Percentiles rank a stretch among this genome's conserved stretches.
These are phyloP conservation scores for Papilio dardanus DNA, from an alignment of 1,140 invertebrate species.

Conservation along the genomic window DNA sequence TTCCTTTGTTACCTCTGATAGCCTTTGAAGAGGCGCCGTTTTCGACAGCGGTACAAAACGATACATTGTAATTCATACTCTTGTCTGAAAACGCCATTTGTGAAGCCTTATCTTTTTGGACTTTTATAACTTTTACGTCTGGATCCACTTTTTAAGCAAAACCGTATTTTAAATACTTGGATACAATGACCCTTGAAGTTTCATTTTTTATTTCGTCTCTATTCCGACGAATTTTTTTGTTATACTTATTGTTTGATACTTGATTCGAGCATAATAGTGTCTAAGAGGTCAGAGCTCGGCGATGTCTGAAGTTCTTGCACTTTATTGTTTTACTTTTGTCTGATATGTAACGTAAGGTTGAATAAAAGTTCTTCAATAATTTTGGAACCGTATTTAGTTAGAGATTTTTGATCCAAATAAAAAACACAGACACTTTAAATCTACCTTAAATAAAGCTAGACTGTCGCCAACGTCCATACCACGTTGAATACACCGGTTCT, in stretches of 20 bases:
- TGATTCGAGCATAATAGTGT: constrained; percentile 30
- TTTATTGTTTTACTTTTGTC: neutral
- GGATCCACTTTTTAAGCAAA: constrained; percentile 16
- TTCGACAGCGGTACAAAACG: constrained; percentile 33
- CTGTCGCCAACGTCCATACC: constrained; percentile 25
- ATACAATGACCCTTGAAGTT: neutral
- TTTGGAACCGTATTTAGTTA: too few relatives aligned
- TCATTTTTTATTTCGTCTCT: constrained; percentile 27
- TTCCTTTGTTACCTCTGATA: constrained; percentile 26
- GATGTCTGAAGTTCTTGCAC: neutral
- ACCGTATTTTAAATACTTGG: constrained; percentile 30
- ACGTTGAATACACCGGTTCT: constrained; percentile 28
- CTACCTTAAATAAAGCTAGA: too few relatives aligned
- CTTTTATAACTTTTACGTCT: constrained; percentile 26
- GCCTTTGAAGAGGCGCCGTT: constrained; percentile 30
- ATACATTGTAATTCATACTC: constrained; percentile 31
- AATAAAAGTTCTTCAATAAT: neutral
- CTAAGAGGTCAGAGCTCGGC: constrained; percentile 9
- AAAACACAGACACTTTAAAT: too few relatives aligned
- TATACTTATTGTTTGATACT: constrained; percentile 30
- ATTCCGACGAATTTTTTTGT: constrained; percentile 30
- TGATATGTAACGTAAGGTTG: neutral
- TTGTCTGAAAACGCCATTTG: constrained; percentile 36
- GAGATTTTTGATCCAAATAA: too few relatives aligned
- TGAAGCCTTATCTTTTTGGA: constrained; percentile 33